Evolutionary conservation across 2,888 invertebrate species (phyloP), one percentile per base, ranked within the genome.

Genomic region (Nomada lathburiana): DNA sequence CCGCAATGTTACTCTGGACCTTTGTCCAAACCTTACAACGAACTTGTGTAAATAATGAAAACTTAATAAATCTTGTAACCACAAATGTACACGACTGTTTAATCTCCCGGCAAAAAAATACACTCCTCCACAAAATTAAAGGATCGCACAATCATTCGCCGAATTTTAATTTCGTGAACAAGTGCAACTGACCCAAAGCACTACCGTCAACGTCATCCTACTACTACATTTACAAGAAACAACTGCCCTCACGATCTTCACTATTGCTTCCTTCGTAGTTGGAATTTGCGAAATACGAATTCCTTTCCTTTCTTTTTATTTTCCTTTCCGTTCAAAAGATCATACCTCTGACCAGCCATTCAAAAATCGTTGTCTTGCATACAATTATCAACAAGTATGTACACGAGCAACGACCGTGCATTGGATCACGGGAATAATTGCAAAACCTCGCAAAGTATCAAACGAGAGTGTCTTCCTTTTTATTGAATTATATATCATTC

Each of bases 401-500:
- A 10, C 20, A 23, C 47, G n/a, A 55, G 29, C 57, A 57, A 74
- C 23, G n/a, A 47, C 36, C 3, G 47, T 59, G 60, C 10, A n/a
- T 20, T 60, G 64, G 53, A 81, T 42, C 16, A 11, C 26, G 13
- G 73, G 76, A 71, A 60, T 74, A 77, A 82, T 76, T 74, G 10
- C 76, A 75, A 76, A 70, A 71, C 82, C 76, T 70, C 75, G 52
- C 81, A 73, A 78, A 85, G 83, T 88, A 88, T 88, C 86, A 88
- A 88, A 88, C 83, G 85, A 86, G 88, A 88, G 86, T 86, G 83
- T 85, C 83, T 88, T 88, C 80, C 89, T 90, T 89, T 90, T 91
- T 92, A 92, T 93, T 91, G 90, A 92, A 92, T 93, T 92, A 55
- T 93, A 91, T 92, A 91, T 93, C 92, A 93, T 92, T 93, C 91